Conservation (phyloP, 2,888 invertebrate genomes). For the Temnothorax ravouxi region DNA sequence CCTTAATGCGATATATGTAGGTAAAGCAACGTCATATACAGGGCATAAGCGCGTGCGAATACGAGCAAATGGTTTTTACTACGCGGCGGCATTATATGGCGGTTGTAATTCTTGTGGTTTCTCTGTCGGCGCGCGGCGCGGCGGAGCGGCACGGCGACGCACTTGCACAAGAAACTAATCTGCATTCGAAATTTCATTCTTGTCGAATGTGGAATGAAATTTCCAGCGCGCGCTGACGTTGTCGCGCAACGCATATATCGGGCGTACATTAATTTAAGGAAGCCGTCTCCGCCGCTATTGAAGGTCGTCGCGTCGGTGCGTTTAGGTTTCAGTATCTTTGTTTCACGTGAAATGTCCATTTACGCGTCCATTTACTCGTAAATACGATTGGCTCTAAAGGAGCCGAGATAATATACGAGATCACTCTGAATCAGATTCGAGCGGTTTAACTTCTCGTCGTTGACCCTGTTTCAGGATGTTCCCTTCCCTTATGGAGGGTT, state of each 20-base stretch:
- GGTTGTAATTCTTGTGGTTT: constrained; percentile 40
- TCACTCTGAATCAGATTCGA: constrained; percentile 21
- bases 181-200: constrained; percentile 82
- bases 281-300: background rate
- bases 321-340: constrained; percentile 26
- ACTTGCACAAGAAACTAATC: constrained; percentile 73
- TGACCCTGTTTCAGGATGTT: background rate
- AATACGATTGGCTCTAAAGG: constrained; percentile 24
- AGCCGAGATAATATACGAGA: background rate
- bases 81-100: constrained; percentile 32
- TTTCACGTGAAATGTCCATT: constrained; percentile 30
- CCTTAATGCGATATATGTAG: constrained; percentile 33
- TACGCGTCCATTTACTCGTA: background rate
- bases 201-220: constrained; percentile 76
- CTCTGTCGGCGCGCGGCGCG: background rate
- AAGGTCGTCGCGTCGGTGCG: background rate
- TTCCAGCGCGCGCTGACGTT: constrained; percentile 48
- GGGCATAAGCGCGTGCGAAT: constrained; percentile 7
- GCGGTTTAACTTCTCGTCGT: constrained; percentile 23
- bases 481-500: background rate
- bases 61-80: constrained; percentile 50
- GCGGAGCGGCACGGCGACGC: constrained; percentile 39
- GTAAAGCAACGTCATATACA: constrained; percentile 13
- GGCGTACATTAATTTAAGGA: constrained; percentile 38
- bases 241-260: constrained; percentile 45